phyloP scores from a whole-genome alignment of 2,113 vertebrate genomes.

The Nipponia nippon region DNA sequence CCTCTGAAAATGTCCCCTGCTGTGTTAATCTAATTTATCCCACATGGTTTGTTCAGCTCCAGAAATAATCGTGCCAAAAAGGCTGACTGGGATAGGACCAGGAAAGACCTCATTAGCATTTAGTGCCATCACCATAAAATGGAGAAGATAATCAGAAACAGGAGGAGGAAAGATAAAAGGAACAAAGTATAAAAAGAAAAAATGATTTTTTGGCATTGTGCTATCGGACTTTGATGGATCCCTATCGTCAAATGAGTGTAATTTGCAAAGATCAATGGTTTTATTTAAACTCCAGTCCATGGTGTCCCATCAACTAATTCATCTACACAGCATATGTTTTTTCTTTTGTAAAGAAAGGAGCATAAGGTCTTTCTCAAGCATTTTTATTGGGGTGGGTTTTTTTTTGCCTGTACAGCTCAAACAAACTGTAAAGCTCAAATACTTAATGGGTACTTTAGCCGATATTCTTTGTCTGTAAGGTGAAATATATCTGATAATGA shows the following conservation, averaged over 20 bases:
- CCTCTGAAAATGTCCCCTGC: not conserved
- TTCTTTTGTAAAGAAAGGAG: slow-evolving; percentile 34
- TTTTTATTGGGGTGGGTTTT: slow-evolving; percentile 6
- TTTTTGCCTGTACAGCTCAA: slow-evolving; percentile 23
- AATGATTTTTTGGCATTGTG: slow-evolving; percentile 31
- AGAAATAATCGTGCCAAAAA: slow-evolving; percentile 4
- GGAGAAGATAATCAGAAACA: slow-evolving; percentile 39
- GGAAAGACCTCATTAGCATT: slow-evolving; percentile 50
- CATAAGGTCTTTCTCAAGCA: slow-evolving; percentile 14
- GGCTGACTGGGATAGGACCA: not conserved
- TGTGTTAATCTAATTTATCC: not conserved
- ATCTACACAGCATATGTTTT: slow-evolving; percentile 24
- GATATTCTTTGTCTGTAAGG: not conserved
- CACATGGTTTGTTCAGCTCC: not conserved
- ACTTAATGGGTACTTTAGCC: slow-evolving; percentile 13
- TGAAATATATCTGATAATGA: slow-evolving; percentile 49
- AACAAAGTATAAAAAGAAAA: not conserved
- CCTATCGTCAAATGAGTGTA: slow-evolving; percentile 51
- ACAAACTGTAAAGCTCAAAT: slow-evolving; percentile 40
- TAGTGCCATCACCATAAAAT: not conserved
- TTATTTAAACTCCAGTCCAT: slow-evolving; percentile 50
- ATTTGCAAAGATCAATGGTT: slow-evolving; percentile 73
- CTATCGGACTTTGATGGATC: slow-evolving; percentile 60
- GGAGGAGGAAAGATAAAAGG: slow-evolving; percentile 44
- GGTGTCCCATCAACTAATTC: slow-evolving; percentile 42